A percentile compares a stretch with the other conserved stretches of the same genome.
Evolutionary conservation across 2,113 vertebrate genomes (phyloP).

Genomic region (Sigmodon hispidus): DNA sequence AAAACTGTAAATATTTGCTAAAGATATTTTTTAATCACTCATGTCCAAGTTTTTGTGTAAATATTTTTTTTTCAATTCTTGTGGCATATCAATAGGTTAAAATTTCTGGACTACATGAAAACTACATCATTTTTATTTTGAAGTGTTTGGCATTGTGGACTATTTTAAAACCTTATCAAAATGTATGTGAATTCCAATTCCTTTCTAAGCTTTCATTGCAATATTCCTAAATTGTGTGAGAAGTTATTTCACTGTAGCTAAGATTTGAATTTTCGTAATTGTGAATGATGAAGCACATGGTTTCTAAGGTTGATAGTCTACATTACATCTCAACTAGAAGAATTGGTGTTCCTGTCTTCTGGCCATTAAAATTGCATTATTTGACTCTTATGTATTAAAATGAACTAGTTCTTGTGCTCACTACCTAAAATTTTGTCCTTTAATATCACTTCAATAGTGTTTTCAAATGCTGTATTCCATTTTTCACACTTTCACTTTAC

Average conservation of each 20-base stretch:
- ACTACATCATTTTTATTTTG: not conserved
- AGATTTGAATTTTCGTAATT: not conserved
- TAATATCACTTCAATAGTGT: not conserved
- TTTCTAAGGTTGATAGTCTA: not conserved
- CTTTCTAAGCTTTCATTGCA: not conserved
- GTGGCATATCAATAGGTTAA: not conserved
- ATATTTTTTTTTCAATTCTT: not conserved
- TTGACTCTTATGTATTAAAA: not conserved
- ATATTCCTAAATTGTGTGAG: not conserved
- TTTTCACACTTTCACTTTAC: not conserved
- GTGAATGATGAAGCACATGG: not conserved
- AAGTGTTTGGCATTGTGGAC: not conserved
- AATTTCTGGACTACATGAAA: not conserved
- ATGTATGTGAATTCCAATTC: not conserved
- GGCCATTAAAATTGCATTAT: not conserved
- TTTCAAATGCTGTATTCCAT: not conserved
- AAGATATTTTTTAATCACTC: not conserved
- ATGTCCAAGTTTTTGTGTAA: not conserved
- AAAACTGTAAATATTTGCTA: not conserved
- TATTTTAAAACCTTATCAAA: not conserved
- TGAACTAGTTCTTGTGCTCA: not conserved
- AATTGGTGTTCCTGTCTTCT: not conserved
- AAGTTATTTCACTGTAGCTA: not conserved
- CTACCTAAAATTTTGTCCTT: not conserved
- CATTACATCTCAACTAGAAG: not conserved